phyloP scores from a whole-genome alignment of 2,113 vertebrate species.

The Varanus salvator region DNA sequence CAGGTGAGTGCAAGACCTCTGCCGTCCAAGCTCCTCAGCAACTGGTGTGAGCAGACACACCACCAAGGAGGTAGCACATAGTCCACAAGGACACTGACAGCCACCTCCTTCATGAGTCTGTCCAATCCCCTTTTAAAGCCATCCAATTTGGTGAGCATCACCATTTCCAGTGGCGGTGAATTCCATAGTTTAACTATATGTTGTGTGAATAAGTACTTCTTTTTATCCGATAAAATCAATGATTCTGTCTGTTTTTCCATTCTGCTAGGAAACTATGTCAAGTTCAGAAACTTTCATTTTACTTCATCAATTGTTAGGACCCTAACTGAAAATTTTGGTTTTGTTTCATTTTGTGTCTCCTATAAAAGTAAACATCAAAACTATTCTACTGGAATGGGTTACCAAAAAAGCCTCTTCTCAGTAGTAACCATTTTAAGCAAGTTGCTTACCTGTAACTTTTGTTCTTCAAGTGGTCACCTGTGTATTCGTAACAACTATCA shows the following conservation, averaged over 20 bases:
- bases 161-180: too few species aligned
- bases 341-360: neutral
- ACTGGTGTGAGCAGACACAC: too few species aligned
- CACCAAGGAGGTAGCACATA: too few species aligned
- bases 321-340: neutral
- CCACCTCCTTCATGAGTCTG: too few species aligned
- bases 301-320: neutral
- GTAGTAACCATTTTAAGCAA: neutral
- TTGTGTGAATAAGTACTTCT: too few species aligned
- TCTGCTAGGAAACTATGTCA: neutral
- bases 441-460: neutral
- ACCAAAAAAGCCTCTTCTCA: slow-evolving; percentile 13
- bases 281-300: neutral
- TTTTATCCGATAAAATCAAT: too few species aligned
- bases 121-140: too few species aligned
- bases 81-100: too few species aligned
- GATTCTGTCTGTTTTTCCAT: neutral
- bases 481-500: slow-evolving; percentile 23
- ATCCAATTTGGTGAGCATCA: too few species aligned
- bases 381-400: neutral
- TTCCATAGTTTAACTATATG: too few species aligned
- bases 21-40: too few species aligned
- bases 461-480: neutral
- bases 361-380: neutral
- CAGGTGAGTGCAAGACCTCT: too few species aligned